phyloP scores from a whole-genome alignment of 1,140 invertebrate genomes.

The Tenebrio molitor region DNA sequence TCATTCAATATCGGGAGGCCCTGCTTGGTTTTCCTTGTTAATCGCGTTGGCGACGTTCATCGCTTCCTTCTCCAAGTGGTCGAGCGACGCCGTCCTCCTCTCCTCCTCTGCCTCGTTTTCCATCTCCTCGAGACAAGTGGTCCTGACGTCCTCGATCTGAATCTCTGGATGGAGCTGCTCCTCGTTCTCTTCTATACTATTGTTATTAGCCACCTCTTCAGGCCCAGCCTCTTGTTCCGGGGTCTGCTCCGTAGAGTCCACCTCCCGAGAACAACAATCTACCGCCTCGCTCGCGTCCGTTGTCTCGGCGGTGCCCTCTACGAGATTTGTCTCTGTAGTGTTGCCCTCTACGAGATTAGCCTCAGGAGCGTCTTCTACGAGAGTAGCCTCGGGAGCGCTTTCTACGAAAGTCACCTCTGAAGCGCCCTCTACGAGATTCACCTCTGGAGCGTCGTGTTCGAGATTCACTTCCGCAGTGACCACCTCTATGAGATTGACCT shows the following conservation, averaged over 20 bases:
- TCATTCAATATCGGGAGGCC: conserved; percentile 7
- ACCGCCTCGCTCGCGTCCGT: no score
- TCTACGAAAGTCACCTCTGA: background rate
- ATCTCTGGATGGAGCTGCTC: conserved; percentile 2
- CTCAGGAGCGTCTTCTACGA: no score
- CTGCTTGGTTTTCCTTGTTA: conserved; percentile 10
- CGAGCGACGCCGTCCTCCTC: background rate
- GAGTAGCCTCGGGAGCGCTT: no score
- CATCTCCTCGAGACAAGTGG: background rate
- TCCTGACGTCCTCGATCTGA: conserved; percentile 14
- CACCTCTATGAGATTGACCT: background rate
- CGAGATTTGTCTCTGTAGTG: no score
- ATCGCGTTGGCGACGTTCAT: conserved; percentile 12
- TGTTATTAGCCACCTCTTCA: background rate
- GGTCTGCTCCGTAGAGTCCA: no score
- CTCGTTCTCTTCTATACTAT: conserved; percentile 1
- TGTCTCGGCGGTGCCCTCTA: no score
- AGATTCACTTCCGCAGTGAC: background rate
- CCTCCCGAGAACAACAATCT: no score
- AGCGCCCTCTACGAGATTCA: background rate
- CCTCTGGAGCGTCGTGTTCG: background rate
- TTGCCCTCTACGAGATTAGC: no score
- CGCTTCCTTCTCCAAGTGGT: conserved; percentile 16
- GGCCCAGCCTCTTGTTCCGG: background rate
- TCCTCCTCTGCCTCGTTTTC: background rate